Evolutionary conservation across 2,888 invertebrate genomes (phyloP).

Genomic region (Ypsolopha sequella): DNA sequence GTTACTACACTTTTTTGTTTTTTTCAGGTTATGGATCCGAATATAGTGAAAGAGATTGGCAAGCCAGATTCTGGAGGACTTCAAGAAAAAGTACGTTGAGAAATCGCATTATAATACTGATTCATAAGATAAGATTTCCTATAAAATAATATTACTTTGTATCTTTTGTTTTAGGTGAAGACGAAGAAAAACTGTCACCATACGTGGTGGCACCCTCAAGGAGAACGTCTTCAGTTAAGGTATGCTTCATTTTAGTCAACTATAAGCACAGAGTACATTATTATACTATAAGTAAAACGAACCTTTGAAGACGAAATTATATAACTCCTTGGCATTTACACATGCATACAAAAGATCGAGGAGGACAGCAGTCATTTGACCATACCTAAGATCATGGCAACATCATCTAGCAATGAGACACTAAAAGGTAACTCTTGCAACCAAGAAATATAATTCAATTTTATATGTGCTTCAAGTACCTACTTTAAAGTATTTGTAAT

Average conservation of each 20-base stretch:
- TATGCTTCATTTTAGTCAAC: background rate
- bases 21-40: conserved; percentile 80
- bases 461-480: background rate
- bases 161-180: conserved; percentile 35
- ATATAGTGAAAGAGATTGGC: conserved; percentile 78
- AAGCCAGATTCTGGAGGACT: conserved; percentile 73
- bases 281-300: too few species aligned
- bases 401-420: conserved; percentile 83
- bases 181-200: conserved; percentile 57
- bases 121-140: background rate
- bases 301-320: too few species aligned
- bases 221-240: conserved; percentile 31
- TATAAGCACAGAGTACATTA: too few species aligned
- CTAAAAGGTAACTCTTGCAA: conserved; percentile 70
- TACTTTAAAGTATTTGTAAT: background rate
- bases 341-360: conserved; percentile 50
- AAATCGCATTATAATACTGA: background rate
- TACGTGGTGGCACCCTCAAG: conserved; percentile 52
- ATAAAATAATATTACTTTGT: background rate
- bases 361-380: conserved; percentile 75
- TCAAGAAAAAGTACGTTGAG: conserved; percentile 48
- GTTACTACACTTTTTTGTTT: conserved; percentile 1
- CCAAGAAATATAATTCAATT: background rate
- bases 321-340: background rate
- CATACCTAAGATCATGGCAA: conserved; percentile 80